Evolutionary conservation across 2,797 vertebrate species (phyloP).

Genomic region (Micrastur ruficollis): DNA sequence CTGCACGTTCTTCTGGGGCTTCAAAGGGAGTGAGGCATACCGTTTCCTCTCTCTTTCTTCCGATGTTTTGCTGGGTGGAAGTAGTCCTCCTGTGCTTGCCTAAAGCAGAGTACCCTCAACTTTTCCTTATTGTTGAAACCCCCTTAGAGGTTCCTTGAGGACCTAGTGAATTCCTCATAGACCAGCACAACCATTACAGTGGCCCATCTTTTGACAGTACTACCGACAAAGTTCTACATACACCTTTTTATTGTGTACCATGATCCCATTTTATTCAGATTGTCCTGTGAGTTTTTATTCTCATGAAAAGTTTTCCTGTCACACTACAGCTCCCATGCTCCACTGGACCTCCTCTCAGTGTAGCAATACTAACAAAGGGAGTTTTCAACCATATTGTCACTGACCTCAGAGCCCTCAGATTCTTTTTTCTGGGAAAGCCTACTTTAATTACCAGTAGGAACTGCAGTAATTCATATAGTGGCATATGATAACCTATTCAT

Average conservation of each 20-base stretch:
- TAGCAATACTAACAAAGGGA: background rate
- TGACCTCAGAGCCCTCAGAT: background rate
- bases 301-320: background rate
- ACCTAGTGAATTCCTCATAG: background rate
- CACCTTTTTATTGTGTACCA: background rate
- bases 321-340: background rate
- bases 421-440: background rate
- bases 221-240: background rate
- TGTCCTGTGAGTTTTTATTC: background rate
- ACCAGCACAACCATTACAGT: background rate
- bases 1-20: background rate
- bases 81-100: background rate
- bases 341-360: background rate
- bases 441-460: background rate
- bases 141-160: background rate
- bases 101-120: background rate
- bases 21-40: background rate
- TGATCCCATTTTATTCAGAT: background rate
- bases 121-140: background rate
- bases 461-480: background rate
- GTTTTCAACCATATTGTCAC: background rate
- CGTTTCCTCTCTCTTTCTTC: background rate
- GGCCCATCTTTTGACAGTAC: background rate
- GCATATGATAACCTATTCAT: background rate
- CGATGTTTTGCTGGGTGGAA: background rate